Evolutionary conservation across 2,888 invertebrate species (phyloP), one percentile per base, ranked within the genome.

Genomic region (Helobdella robusta): DNA sequence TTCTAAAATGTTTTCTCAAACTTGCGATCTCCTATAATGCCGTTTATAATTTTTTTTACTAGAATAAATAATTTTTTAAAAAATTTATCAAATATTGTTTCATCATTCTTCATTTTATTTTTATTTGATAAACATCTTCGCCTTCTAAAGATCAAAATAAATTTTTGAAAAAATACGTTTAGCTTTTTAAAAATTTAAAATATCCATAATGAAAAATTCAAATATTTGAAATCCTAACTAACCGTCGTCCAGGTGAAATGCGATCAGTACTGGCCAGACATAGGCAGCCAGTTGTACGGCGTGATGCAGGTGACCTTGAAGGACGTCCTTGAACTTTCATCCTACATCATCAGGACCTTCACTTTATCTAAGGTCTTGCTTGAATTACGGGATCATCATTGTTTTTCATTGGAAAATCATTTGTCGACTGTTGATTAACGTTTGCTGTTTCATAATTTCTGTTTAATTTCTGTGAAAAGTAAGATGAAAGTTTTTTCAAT

Each of bases 281-380:
- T 94, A 36, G 97, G 94, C 8, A 87, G 91, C 0, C 94, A 95
- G 76, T 89, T 89, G 0, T 98, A 98, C 76, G 97, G 95, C 6
- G 85, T 87, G 77, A 91, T 98, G 85, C 89, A 89, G 54, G 89
- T 98, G 1, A 88, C 92, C 8, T 87, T 97, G 58, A 87, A 89
- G 5, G 97, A 98, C 78, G 88, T 93, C 1, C 92, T 93, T 77
- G 95, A 97, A 79, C 82, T 99, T 67, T 93, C 98, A 2, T 95
- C 95, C 5, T 98, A 98, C 79, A 95, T 94, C 75, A 94, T 99
- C 73, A 84, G 98, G 70, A 97, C 95, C 5, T 95, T 98, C 75
- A 76, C 76, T 61, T 72, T 79, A 62, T 73, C 74, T 20, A 72
- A 74, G 73, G 78, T 78, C n/a, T n/a, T n/a, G n/a, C n/a, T n/a